Base-by-base conservation (phyloP, 2,797 vertebrate species). In the Phalanger gymnotis region DNA sequence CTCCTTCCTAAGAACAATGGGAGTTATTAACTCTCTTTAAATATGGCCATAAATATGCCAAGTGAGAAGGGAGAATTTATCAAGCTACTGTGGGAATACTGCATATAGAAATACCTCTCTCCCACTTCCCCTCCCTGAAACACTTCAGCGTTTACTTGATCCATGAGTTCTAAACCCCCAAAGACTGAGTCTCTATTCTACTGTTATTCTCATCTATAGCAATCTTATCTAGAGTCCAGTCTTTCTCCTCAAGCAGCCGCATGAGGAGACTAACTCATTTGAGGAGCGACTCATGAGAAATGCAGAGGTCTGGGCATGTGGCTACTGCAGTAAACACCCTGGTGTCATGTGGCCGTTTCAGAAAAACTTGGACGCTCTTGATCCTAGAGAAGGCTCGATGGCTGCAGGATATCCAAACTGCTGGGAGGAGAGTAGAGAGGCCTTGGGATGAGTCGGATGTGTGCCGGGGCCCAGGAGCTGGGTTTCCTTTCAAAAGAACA, bases 191-290 rank as follows among this genome's bases (percentile, higher is more conserved):
- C 81, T 61, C 90, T 31, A 54, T 91, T 95, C 53, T 91, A 40
- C 87, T 92, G 91, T 96, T 97, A 94, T 95, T 95, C 92, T 94
- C 90, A 54, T 94, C 53, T 93, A 54, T 13, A 96, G 95, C 93
- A 96, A 94, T 90, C 90, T 81, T 22, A 66, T 4, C 34, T n/a
- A 81, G 22, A 81, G 22, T 81, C 22, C 40, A 81, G 73, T 81
- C 2, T 81, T 47, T 95, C 47, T 91, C 25, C 56, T 96, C 95
- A 95, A 95, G 61, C 92, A 95, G 94, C 93, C 53, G 57, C 92
- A 53, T 52, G 31, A 53, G 31, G 52, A 95, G 95, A 87, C 53
- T 58, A 53, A 56, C 56, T 90, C 57, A 92, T 94, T 95, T 91
- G 81, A 81, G 27, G 54, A 52, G 90, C 94, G 90, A 92, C 58